phyloP scores from a whole-genome alignment of 1,140 invertebrate genomes.

The Ptiloglossa arizonensis region DNA sequence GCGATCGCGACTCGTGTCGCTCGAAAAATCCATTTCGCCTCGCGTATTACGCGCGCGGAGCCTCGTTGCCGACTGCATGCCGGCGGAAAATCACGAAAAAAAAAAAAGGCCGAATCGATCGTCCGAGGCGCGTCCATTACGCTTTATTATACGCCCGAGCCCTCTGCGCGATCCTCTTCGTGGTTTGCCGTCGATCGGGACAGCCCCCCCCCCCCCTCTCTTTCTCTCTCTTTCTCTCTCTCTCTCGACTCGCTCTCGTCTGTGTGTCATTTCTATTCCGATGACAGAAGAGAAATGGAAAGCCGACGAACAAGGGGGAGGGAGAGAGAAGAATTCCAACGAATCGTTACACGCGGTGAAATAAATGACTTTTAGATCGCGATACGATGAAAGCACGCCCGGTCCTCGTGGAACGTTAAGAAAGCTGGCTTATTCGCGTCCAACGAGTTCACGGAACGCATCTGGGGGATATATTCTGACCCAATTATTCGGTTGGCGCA shows the following conservation, averaged over 20 bases:
- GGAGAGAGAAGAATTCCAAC: constrained; percentile 66
- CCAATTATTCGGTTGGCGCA: too few relatives aligned
- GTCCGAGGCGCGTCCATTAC: constrained; percentile 75
- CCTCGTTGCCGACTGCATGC: constrained; percentile 32
- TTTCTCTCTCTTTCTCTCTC: neutral
- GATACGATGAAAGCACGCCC: too few relatives aligned
- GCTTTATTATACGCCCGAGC: constrained; percentile 74
- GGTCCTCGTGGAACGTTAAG: too few relatives aligned
- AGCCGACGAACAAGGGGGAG: neutral
- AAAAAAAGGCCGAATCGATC: constrained; percentile 72
- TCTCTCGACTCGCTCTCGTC: constrained; percentile 29
- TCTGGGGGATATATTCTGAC: too few relatives aligned
- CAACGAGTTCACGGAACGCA: too few relatives aligned
- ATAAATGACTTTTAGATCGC: too few relatives aligned
- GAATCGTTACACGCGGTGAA: constrained; percentile 72
- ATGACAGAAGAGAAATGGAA: constrained; percentile 41
- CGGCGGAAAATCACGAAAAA: constrained; percentile 68
- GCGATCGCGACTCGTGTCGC: constrained; percentile 8
- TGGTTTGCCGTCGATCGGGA: constrained; percentile 60
- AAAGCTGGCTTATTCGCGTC: too few relatives aligned
- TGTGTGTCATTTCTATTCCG: constrained; percentile 29
- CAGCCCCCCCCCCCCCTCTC: constrained; percentile 9
- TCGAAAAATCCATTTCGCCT: constrained; percentile 51
- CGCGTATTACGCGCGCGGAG: neutral
- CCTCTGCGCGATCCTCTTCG: constrained; percentile 57